Evolutionary conservation across 2,113 vertebrate species (phyloP), one percentile per base, ranked within the genome.

Genomic region (Cyrtonyx montezumae): DNA sequence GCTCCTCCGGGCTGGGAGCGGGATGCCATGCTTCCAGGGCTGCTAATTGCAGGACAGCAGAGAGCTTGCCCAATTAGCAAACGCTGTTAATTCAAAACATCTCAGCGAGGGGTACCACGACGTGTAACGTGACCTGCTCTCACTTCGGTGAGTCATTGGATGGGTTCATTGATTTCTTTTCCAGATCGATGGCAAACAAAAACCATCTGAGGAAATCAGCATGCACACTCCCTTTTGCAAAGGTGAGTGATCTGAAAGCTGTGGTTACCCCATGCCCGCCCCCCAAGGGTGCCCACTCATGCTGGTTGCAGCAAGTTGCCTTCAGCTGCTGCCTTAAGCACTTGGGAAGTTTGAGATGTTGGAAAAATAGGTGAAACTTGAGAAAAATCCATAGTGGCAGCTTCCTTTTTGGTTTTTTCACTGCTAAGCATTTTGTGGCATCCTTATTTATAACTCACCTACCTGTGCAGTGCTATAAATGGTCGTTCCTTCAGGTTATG

Each of bases 51-150:
- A 79, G 88, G 90, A 84, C 58, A 36, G 84, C 42, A 43, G 56
- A 56, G 62, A 59, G 6, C 17, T 67, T 28, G 19, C 40, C 83
- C 81, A 78, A 94, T 95, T 92, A 93, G 51, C 74, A 62, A 88
- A 90, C 93, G 71, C 62, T 73, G 61, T 53, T 88, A 43, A 76
- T 90, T 88, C 83, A n/a, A 84, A 91, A 62, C 69, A 46, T 78
- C 88, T 70, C 83, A 81, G 90, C 79, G 34, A 91, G 86, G 48
- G 51, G 30, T 2, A 63, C 0, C 0, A 37, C 9, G 90, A 67
- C 58, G 2, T 79, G 40, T 17, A 84, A 93, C 81, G 86, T 40
- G 40, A 93, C 77, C 77, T 84, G 80, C 48, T 62, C 88, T 90
- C 51, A 1, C 46, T 61, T 48, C 11, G 8, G 62, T 21, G 80